Percentiles rank a stretch among this genome's conserved stretches.
Conservation (phyloP, 2,888 invertebrate species). For the Plebejus argus region DNA sequence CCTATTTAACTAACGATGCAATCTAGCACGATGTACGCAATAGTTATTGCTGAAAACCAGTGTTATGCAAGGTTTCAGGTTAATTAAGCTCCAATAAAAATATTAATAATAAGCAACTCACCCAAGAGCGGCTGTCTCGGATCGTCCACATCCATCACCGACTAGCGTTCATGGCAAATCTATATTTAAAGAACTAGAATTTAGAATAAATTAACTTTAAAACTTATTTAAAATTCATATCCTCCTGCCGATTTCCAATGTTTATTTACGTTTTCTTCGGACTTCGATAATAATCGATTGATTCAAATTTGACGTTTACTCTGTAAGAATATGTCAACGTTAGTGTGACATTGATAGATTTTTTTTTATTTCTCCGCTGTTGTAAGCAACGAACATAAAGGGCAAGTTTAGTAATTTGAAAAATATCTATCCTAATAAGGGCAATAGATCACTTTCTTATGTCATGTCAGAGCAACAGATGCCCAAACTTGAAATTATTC, state of each 20-base stretch:
- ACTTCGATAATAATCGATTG: too few species aligned
- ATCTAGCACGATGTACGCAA: not conserved
- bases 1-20: not conserved
- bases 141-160: conserved; percentile 47
- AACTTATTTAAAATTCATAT: conserved; percentile 4
- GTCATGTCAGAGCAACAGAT: too few species aligned
- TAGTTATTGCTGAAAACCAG: conserved; percentile 18
- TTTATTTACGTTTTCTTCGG: not conserved
- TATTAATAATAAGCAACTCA: conserved; percentile 37
- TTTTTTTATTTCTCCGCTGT: not conserved
- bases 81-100: not conserved
- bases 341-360: not conserved
- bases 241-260: not conserved
- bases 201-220: conserved; percentile 20
- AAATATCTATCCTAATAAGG: too few species aligned
- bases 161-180: not conserved
- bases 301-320: not conserved
- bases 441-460: too few species aligned
- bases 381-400: not conserved
- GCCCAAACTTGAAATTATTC: too few species aligned
- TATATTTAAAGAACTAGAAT: not conserved
- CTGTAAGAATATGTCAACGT: not conserved
- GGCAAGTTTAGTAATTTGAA: too few species aligned
- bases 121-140: conserved; percentile 47
- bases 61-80: conserved; percentile 29